Evolutionary conservation across 2,888 invertebrate species (phyloP), one percentile per base, ranked within the genome.

Genomic region (Timema podura): DNA sequence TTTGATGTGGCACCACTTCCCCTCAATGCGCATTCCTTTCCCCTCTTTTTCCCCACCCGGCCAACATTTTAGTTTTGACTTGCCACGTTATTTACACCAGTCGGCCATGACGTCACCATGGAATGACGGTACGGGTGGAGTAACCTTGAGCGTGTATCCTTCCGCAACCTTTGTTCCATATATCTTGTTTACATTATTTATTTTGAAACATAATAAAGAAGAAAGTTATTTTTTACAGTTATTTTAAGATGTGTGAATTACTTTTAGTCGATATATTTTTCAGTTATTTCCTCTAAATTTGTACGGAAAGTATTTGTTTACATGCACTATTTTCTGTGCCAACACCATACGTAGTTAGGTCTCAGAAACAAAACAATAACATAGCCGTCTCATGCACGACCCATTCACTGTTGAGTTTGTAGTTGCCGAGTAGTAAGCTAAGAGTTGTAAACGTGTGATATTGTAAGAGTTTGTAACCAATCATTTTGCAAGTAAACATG

Each of bases 361-460:
- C 65, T 71, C 65, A 66, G 72, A 74, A 75, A 73, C 72, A 76
- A 75, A 76, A 76, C 75, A 76, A 76, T 75, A 76, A 76, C 75
- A 76, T 64, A 74, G 71, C 64, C 72, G 73, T 68, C 75, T 72
- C 72, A 67, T 70, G 74, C 73, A 70, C 73, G 74, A 74, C 74
- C 74, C 75, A 75, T 74, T 75, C 75, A 74, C 70, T 73, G 66
- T 71, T 59, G 72, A 73, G 70, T 44, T 65, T 30, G 70, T 61
- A 16, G 64, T 45, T 8, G 44, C 45, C 16, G 51, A 68, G 45
- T 59, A n/a, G 44, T 16, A 48, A 57, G 45, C 65, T 46, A 2
- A 30, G 2, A 30, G 30, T 30, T 30, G 30, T 30, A 30, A 30
- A 30, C 30, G 30, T 30, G 30, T 30, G 30, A 3, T 30, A 30